Conservation (phyloP, 2,888 invertebrate genomes). For the Cyclophora punctaria region DNA sequence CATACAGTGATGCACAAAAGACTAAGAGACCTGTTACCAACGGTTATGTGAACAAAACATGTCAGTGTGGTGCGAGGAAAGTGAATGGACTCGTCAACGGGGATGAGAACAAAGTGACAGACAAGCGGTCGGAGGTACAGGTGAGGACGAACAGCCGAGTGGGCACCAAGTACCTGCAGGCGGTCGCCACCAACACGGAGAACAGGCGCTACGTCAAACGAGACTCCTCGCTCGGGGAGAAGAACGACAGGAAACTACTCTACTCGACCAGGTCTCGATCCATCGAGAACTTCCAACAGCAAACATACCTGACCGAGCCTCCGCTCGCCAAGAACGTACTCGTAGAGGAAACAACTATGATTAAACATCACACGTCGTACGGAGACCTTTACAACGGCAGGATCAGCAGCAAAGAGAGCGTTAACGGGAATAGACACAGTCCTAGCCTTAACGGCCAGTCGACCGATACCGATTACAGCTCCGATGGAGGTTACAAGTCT, state of each 20-base stretch:
- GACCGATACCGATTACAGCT: slow-evolving; percentile 70
- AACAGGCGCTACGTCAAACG: slow-evolving; percentile 52
- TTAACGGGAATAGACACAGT: slow-evolving; percentile 57
- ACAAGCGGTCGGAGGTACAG: slow-evolving; percentile 46
- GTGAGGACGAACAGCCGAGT: slow-evolving; percentile 64
- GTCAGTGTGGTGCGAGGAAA: slow-evolving; percentile 64
- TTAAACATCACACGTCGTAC: slow-evolving; percentile 66
- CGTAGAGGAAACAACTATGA: slow-evolving; percentile 47
- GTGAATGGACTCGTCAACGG: slow-evolving; percentile 49
- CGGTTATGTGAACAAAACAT: slow-evolving; percentile 53
- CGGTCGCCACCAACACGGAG: slow-evolving; percentile 52
- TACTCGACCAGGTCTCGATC: slow-evolving; percentile 63
- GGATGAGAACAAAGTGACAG: slow-evolving; percentile 36
- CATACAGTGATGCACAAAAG: slow-evolving; percentile 73
- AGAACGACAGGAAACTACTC: slow-evolving; percentile 42
- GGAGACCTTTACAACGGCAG: slow-evolving; percentile 63
- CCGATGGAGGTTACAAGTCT: slow-evolving; percentile 70
- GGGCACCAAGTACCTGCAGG: slow-evolving; percentile 67
- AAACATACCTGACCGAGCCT: slow-evolving; percentile 41
- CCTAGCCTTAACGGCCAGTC: slow-evolving; percentile 62
- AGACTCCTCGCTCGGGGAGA: slow-evolving; percentile 58
- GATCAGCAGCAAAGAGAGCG: slow-evolving; percentile 61
- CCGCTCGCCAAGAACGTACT: slow-evolving; percentile 39
- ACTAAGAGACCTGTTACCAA: slow-evolving; percentile 64
- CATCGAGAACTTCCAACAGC: slow-evolving; percentile 65